phyloP scores from a whole-genome alignment of 2,797 vertebrate genomes.

The Podarcis siculus region DNA sequence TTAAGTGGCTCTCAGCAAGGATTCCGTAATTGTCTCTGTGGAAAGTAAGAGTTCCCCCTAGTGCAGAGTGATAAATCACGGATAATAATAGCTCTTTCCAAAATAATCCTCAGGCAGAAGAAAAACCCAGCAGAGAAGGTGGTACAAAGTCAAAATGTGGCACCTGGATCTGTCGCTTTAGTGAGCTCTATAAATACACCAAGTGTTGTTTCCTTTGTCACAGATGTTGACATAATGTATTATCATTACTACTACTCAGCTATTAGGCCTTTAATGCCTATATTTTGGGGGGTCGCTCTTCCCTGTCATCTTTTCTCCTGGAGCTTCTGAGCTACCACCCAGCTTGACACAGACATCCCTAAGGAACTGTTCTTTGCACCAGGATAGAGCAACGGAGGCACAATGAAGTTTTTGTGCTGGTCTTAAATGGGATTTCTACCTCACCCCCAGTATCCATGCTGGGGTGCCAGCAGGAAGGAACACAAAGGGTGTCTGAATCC shows the following conservation, averaged over 20 bases:
- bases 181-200: conserved; percentile 47
- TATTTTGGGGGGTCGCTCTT: conserved; percentile 25
- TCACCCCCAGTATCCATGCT: neutral
- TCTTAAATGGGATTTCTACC: neutral
- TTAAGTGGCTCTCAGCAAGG: conserved; percentile 70
- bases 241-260: conserved; percentile 36
- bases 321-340: neutral
- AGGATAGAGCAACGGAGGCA: neutral
- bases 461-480: neutral
- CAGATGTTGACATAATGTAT: conserved; percentile 39
- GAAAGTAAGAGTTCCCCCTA: conserved; percentile 74
- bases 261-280: conserved; percentile 28
- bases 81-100: conserved; percentile 80
- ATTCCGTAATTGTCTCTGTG: conserved; percentile 71
- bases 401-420: neutral
- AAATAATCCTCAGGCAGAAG: conserved; percentile 79
- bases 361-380: too few species aligned
- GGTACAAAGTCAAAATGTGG: conserved; percentile 66
- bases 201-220: conserved; percentile 42
- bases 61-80: conserved; percentile 74
- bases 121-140: conserved; percentile 75
- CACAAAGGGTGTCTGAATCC: too few species aligned
- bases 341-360: rapidly evolving
- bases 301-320: conserved; percentile 19
- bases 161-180: conserved; percentile 65